Evolutionary conservation across 2,113 vertebrate species (phyloP), one percentile per base, ranked within the genome.

Genomic region (Formicarius rufipectus): DNA sequence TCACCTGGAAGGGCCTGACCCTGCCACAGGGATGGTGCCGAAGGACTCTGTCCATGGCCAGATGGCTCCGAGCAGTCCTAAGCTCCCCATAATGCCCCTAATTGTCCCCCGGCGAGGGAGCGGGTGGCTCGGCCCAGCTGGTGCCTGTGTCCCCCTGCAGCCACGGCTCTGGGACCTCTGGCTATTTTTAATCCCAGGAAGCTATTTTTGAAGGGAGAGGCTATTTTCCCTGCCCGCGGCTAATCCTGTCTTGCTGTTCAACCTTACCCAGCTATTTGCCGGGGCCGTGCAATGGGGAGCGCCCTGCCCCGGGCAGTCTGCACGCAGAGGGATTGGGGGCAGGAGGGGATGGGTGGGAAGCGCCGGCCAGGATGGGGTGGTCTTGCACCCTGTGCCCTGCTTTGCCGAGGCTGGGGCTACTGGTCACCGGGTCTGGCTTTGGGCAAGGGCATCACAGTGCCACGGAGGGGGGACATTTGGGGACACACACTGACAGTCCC

Each of bases 181-280:
- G 62, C 89, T 97, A 96, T 91, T 97, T 96, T 95, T 93, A 95
- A 91, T 88, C 87, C 81, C 91, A 60, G 88, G 92, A 90, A 96
- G 94, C 90, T 94, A 96, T 96, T 91, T 96, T 73, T 50, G 85
- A 96, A 95, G 80, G 52, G 63, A 73, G 89, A 92, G 76, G 91
- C 93, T 96, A 60, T 94, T 94, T 96, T 95, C 90, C 87, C 87
- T 91, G 89, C 95, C 94, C n/a, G 66, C 23, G 81, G 87, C 89
- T 96, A 91, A 97, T 96, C 91, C 94, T 87, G 85, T 56, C 79
- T 85, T 63, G 75, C 90, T 73, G 69, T 93, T 62, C 84, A 89
- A n/a, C 84, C 50, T 53, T 73, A 91, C 94, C 90, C 87, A 19
- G 95, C 71, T 80, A 79, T 91, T 89, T 87, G 71, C 60, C 4